These are phyloP conservation scores for Drosophila buzzatii DNA, from an alignment of 2,888 invertebrate genomes.

Conservation along the genomic window DNA sequence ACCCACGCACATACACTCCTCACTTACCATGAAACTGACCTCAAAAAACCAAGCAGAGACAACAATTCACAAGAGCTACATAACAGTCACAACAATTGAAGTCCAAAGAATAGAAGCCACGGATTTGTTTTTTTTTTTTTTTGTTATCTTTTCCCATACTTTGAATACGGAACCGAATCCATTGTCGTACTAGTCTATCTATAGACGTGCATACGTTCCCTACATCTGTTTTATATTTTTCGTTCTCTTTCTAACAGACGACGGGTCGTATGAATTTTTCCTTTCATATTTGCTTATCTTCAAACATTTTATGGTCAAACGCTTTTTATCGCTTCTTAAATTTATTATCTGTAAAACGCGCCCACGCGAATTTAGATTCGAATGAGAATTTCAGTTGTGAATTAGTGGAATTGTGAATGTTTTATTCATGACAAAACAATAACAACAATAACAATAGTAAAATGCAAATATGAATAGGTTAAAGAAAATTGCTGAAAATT, in stretches of 20 bases:
- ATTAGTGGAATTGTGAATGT: slow-evolving; percentile 34
- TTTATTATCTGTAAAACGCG: slow-evolving; percentile 70
- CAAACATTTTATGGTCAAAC: slow-evolving; percentile 64
- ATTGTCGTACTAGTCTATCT: slow-evolving; percentile 43
- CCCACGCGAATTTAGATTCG: slow-evolving; percentile 64
- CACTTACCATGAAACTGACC: slow-evolving; percentile 33
- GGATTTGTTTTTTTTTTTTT: slow-evolving; percentile 54
- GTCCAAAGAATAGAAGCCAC: slow-evolving; percentile 49
- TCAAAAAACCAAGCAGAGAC: slow-evolving; percentile 32
- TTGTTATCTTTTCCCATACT: slow-evolving; percentile 64
- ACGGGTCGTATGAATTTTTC: slow-evolving; percentile 33
- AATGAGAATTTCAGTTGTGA: slow-evolving; percentile 11
- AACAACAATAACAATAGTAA: slow-evolving; percentile 17
- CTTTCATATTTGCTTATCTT: slow-evolving; percentile 59
- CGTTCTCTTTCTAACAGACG: slow-evolving; percentile 2
- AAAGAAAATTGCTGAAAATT: slow-evolving; percentile 43
- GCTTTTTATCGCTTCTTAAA: slow-evolving; percentile 66
- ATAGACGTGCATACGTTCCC: slow-evolving; percentile 13
- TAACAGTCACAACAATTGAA: slow-evolving; percentile 38
- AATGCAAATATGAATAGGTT: slow-evolving; percentile 45
- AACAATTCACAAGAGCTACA: slow-evolving; percentile 41
- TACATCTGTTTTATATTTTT: slow-evolving; percentile 23
- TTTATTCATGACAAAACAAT: slow-evolving; percentile 35
- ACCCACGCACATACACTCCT: slow-evolving; percentile 27
- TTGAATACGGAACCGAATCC: slow-evolving; percentile 24